phyloP scores from a whole-genome alignment of 2,113 vertebrate species.

The Rhabdornis inornatus region DNA sequence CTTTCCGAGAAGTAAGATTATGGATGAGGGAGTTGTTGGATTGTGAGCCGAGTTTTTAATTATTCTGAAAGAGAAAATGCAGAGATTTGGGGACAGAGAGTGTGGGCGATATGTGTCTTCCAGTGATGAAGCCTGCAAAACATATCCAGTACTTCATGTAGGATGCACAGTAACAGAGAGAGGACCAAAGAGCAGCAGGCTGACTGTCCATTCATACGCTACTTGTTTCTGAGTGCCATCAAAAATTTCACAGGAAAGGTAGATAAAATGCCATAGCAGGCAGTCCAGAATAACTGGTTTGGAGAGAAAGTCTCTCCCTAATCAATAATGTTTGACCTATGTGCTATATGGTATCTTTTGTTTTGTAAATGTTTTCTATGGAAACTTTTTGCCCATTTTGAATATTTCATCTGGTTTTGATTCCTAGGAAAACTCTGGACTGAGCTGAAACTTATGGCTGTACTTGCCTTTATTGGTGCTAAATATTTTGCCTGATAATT shows the following conservation, averaged over 20 bases:
- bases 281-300: neutral
- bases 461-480: slow-evolving; percentile 38
- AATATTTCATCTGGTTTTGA: slow-evolving; percentile 43
- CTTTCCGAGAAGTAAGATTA: neutral
- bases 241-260: neutral
- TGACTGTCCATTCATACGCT: neutral
- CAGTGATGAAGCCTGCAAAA: neutral
- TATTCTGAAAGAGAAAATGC: neutral
- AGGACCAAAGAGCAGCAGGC: neutral
- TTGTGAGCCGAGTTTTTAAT: neutral
- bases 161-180: neutral
- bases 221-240: neutral
- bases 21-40: neutral
- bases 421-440: neutral
- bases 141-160: neutral
- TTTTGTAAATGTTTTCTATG: neutral
- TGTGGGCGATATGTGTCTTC: neutral
- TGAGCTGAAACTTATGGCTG: neutral
- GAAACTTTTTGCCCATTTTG: neutral
- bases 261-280: neutral
- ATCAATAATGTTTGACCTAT: neutral
- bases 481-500: slow-evolving; percentile 51
- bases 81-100: neutral
- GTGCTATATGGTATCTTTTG: neutral
- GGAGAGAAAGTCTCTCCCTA: neutral